Evolutionary conservation across 2,888 invertebrate species (phyloP), one percentile per base, ranked within the genome.

Genomic region (Hirtodrosophila duncani): DNA sequence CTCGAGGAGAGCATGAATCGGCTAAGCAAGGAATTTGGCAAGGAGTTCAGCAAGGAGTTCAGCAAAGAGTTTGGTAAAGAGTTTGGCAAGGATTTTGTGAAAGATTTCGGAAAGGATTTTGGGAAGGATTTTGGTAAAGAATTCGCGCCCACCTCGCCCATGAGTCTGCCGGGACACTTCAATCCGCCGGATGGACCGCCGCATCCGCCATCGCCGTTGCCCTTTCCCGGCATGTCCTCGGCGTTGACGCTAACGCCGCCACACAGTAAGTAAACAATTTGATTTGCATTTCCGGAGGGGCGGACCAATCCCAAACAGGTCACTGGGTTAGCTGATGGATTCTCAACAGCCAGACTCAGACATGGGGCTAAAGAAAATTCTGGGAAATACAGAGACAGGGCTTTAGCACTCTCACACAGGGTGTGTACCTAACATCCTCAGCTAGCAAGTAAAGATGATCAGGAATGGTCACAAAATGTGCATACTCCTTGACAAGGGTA

Each of bases 211-310:
- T 90, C 89, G 60, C 92, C 89, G 60, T 86, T 92, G 84, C 90
- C 91, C 86, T 93, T 92, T 88, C 92, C 92, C 62, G 82, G 74
- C 41, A 74, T 81, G 72, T 74, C 72, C 37, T 91, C 92, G 53
- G 93, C 93, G 48, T 88, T 95, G 67, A 91, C 94, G 24, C 88
- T 95, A 83, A 94, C 94, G 68, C 93, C 94, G 77, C 94, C 94
- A 49, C 94, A 95, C 88, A 92, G 92, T 90, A 88, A 92, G 91
- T 75, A 49, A 1, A 13, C 5, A 7, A 18, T 6, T 36, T 31
- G 13, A 51, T 51, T 51, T n/a, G 16, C 30, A 27, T 55, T 52
- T 27, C 21, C 24, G 9, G 21, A 23, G 3, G 5, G 7, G 7
- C 18, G 5, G 9, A 13, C 14, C 8, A 13, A 24, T 13, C 23